A percentile compares a stretch with the other conserved stretches of the same genome.
Evolutionary conservation across 1,140 invertebrate species (phyloP).

Genomic region (Saccostrea cuccullata): DNA sequence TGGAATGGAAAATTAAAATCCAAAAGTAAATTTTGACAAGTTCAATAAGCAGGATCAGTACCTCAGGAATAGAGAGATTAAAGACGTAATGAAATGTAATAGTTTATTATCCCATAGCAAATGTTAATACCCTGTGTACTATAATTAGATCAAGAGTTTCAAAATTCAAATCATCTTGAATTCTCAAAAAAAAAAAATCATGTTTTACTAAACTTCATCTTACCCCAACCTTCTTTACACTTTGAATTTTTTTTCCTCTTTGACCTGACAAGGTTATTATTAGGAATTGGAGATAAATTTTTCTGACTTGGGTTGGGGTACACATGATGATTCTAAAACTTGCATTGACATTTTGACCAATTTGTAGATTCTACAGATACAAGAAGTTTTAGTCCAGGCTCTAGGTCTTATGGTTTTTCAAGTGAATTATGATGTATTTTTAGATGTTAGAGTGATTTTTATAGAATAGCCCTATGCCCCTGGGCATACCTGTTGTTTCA

Average conservation of each 20-base stretch:
- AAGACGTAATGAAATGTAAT: background rate
- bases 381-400: too few relatives aligned
- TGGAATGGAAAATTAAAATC: background rate
- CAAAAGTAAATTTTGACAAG: slow-evolving; percentile 9
- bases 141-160: background rate
- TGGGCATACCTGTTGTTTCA: slow-evolving; percentile 75
- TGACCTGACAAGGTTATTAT: too few relatives aligned
- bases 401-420: too few relatives aligned
- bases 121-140: background rate
- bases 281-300: too few relatives aligned
- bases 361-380: too few relatives aligned
- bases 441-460: slow-evolving; percentile 77
- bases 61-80: background rate
- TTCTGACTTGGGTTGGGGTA: too few relatives aligned
- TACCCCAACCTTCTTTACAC: too few relatives aligned
- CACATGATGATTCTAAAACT: too few relatives aligned
- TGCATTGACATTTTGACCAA: too few relatives aligned
- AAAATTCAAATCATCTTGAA: background rate
- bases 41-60: background rate
- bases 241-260: too few relatives aligned
- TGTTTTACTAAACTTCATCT: too few relatives aligned
- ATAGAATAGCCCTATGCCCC: slow-evolving; percentile 75
- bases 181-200: background rate
- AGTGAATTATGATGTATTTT: slow-evolving; percentile 40
- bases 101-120: background rate